Evolutionary conservation across 2,888 invertebrate species (phyloP), one percentile per base, ranked within the genome.

Genomic region (Maniola hyperantus): DNA sequence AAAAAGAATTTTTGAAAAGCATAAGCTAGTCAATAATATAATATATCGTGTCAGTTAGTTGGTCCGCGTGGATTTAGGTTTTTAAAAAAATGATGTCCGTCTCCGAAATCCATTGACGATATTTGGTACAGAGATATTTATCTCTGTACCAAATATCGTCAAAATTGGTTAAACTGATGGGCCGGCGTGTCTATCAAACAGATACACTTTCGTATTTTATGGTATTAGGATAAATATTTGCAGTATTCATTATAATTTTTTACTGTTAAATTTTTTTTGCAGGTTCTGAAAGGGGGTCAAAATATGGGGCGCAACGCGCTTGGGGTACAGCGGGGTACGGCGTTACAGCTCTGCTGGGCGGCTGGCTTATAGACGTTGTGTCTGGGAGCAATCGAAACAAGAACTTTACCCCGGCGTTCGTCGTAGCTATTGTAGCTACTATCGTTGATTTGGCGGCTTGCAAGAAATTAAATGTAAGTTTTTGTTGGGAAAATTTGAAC

Each of bases 281-380:
- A 96, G 97, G 96, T 13, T 93, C 95, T 5, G 94, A 95, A 0
- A 93, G 94, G 13, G 94, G 95, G 64, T 93, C 94, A 73, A 93
- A 93, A 66, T 97, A 97, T 77, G 97, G 97, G 0, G 93, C 94
- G 7, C 97, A 97, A 79, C 91, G 97, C 18, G 96, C 97, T 0
- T 97, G 96, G 96, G 97, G 97, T 5, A 96, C 97, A 0, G 94
- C 95, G 5, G 97, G 97, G 0, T 97, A 96, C 76, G 97, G 97
- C 0, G 73, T 94, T 5, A 94, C 96, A 0, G 97, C 97, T 0
- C 81, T 97, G 0, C 77, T 96, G 0, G 94, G 96, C 0, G 97
- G 97, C 0, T 94, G 94, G 81, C 87, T 94, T 0, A 94, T 97
- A 0, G 95, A 97, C 79, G 77, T 85, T n/a, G 94, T 94, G 77